Base-by-base conservation (phyloP, 2,113 vertebrate species). In the Raja brachyura region DNA sequence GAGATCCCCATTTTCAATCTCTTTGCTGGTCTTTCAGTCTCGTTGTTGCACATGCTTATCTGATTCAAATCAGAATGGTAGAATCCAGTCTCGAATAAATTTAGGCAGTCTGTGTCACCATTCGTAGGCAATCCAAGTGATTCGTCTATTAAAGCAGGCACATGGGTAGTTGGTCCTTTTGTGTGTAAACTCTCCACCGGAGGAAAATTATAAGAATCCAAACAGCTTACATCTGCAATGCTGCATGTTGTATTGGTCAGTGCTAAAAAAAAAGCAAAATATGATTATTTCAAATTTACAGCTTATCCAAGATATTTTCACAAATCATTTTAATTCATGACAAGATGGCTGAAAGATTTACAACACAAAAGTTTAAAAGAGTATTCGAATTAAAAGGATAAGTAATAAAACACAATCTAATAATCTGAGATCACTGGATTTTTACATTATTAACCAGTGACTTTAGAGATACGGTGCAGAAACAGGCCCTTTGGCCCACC, bases 51-150 rank as follows among this genome's bases (percentile, higher is more conserved):
- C 94, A 98, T 95, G 85, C 97, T 97, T 86, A 97, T 95, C 94
- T 94, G 96, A 94, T 97, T 97, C 94, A 99, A 94, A 83, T 99
- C 98, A 0, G 98, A 98, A 93, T 97, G 98, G 96, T 99, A 99
- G 96, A 99, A 99, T 93, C 97, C 98, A 76, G 98, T 97, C 94
- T 99, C 98, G n/a, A 99, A 97, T 96, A 99, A 97, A 96, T 98
- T 98, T 95, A 98, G 98, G 96, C 98, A 98, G 96, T 98, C 97
- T 88, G 96, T 96, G 95, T 99, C 98, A 28, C 98, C 98, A 56
- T 97, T 98, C 93, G 96, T 96, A 70, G 97, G 96, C 95, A 98
- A 97, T 90, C 96, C 96, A 7, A 99, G 97, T 94, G 98, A 95
- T 94, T 99, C 98, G 85, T 98, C 98, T 5, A 96, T 96, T 95